These are phyloP conservation scores for Cygnus buccinator DNA, from an alignment of 2,113 vertebrate species.

Conservation along the genomic window DNA sequence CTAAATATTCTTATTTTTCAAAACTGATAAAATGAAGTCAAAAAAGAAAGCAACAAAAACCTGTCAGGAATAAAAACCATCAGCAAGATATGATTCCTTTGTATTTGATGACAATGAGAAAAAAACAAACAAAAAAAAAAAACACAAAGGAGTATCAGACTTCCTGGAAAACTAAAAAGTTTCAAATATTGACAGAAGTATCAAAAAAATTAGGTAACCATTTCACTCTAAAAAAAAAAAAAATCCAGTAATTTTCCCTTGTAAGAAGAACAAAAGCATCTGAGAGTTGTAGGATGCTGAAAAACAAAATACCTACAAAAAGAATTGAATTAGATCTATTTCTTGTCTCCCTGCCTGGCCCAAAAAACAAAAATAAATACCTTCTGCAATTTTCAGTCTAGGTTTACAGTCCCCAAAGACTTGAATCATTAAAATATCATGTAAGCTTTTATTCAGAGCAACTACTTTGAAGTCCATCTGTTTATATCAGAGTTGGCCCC, in stretches of 20 bases:
- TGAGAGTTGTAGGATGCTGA: not conserved
- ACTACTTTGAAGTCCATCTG: constrained; percentile 67
- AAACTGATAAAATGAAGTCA: not conserved
- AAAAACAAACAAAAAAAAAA: not conserved
- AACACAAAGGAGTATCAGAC: not conserved
- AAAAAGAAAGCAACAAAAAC: not conserved
- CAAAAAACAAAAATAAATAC: constrained; percentile 44
- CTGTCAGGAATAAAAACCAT: not conserved
- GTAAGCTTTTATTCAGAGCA: constrained; percentile 60
- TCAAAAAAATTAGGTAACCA: not conserved
- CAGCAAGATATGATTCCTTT: not conserved
- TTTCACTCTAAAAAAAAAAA: not conserved
- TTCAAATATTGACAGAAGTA: not conserved
- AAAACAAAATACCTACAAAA: not conserved
- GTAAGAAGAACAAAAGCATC: not conserved
- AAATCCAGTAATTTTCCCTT: not conserved
- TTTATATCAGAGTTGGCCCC: constrained; percentile 40
- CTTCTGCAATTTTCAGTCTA: constrained; percentile 28
- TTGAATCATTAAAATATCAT: constrained; percentile 55
- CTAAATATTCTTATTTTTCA: not conserved
- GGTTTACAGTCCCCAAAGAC: constrained; percentile 36
- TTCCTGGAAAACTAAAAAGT: not conserved
- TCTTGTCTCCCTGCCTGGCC: not conserved
- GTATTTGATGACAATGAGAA: not conserved
- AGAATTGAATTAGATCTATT: not conserved